Conservation (phyloP, 2,113 vertebrate genomes). For the Grantiella picta region DNA sequence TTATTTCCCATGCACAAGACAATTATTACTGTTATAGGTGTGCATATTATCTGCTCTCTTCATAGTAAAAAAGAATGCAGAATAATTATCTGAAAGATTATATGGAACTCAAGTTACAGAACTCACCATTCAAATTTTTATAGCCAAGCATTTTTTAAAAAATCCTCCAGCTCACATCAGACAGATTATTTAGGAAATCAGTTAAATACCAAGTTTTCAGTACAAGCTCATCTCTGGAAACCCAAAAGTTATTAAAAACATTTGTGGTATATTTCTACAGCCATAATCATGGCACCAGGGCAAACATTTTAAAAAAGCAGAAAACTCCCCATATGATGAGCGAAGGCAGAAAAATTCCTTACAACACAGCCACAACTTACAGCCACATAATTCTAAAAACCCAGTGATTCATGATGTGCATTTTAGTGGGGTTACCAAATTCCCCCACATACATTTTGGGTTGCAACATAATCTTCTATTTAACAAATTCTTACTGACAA, state of each 20-base stretch:
- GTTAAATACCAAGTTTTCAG: not conserved
- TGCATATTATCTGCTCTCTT: not conserved
- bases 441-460: not conserved
- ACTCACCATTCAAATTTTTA: not conserved
- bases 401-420: not conserved
- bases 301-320: not conserved
- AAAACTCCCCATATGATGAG: not conserved
- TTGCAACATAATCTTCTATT: not conserved
- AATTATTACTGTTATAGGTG: not conserved
- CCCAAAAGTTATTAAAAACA: not conserved
- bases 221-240: not conserved
- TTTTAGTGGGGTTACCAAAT: not conserved
- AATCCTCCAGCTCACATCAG: not conserved
- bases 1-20: not conserved
- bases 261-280: not conserved
- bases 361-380: not conserved
- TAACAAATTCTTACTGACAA: not conserved
- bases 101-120: not conserved
- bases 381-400: not conserved
- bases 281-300: not conserved
- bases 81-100: not conserved
- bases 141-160: not conserved
- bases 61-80: not conserved
- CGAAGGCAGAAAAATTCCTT: not conserved
- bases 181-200: not conserved